Percentiles rank a stretch among this genome's conserved stretches.
Conservation (phyloP, 2,797 vertebrate genomes). For the Notolepis coatsorum region DNA sequence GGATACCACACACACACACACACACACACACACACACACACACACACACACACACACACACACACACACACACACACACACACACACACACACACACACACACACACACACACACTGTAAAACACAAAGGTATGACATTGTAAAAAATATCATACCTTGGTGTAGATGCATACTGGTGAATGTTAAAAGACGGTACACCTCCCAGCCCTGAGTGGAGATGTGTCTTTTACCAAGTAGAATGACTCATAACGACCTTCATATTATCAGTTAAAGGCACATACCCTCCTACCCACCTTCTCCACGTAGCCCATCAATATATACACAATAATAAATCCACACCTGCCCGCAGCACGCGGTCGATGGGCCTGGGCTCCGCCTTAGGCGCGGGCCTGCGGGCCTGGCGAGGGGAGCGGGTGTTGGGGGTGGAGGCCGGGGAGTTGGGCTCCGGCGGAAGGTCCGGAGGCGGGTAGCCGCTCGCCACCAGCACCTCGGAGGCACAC, state of each 20-base stretch:
- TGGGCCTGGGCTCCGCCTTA: conserved; percentile 87
- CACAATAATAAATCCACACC: conserved; percentile 70
- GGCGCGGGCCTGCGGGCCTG: conserved; percentile 86
- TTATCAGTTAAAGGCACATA: not conserved
- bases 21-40: not conserved
- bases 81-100: not conserved
- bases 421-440: conserved; percentile 93
- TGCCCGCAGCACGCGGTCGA: conserved; percentile 91
- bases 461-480: conserved; percentile 89
- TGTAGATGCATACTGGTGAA: too few species aligned
- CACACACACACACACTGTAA: too few species aligned
- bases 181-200: too few species aligned
- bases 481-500: conserved; percentile 93
- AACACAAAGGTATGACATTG: too few species aligned
- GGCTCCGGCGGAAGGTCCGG: conserved; percentile 93
- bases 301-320: not conserved
- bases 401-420: conserved; percentile 91
- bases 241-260: too few species aligned
- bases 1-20: too few species aligned
- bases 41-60: not conserved
- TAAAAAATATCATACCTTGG: too few species aligned
- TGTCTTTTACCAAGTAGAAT: too few species aligned
- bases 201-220: too few species aligned
- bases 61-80: not conserved
- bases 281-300: not conserved